Evolutionary conservation across 2,888 invertebrate species (phyloP).

Genomic region (Pedicia rivosa): DNA sequence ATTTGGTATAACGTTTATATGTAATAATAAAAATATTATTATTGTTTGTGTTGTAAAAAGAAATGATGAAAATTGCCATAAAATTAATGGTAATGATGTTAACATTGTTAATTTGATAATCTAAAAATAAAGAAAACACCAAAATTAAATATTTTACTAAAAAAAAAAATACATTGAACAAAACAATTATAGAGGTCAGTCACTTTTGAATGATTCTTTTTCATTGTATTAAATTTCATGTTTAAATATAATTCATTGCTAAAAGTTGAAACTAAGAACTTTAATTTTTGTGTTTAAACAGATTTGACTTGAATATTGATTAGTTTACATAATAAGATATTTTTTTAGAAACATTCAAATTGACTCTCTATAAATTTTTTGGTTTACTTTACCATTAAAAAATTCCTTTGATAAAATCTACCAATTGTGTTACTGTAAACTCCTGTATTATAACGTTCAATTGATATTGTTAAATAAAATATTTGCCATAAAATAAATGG

Average conservation of each 20-base stretch:
- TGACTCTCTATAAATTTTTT: too few relatives aligned
- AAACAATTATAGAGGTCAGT: too few relatives aligned
- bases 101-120: constrained; percentile 22
- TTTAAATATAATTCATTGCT: too few relatives aligned
- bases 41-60: constrained; percentile 60
- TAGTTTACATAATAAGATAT: too few relatives aligned
- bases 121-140: constrained; percentile 14
- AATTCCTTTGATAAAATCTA: constrained; percentile 9
- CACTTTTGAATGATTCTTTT: too few relatives aligned
- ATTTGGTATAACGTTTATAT: constrained; percentile 33
- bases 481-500: constrained; percentile 63
- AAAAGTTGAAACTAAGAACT: too few relatives aligned
- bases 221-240: too few relatives aligned
- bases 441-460: constrained; percentile 19
- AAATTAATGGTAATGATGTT: constrained; percentile 29
- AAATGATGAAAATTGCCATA: constrained; percentile 75
- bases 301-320: too few relatives aligned
- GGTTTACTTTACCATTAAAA: constrained; percentile 14
- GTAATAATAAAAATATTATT: constrained; percentile 54
- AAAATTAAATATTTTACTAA: constrained; percentile 1
- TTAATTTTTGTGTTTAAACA: too few relatives aligned
- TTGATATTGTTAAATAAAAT: constrained; percentile 43
- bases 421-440: constrained; percentile 1
- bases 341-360: too few relatives aligned
- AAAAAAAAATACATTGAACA: constrained; percentile 2